Conservation (phyloP, 2,113 vertebrate genomes). For the Reinhardtius hippoglossoides region DNA sequence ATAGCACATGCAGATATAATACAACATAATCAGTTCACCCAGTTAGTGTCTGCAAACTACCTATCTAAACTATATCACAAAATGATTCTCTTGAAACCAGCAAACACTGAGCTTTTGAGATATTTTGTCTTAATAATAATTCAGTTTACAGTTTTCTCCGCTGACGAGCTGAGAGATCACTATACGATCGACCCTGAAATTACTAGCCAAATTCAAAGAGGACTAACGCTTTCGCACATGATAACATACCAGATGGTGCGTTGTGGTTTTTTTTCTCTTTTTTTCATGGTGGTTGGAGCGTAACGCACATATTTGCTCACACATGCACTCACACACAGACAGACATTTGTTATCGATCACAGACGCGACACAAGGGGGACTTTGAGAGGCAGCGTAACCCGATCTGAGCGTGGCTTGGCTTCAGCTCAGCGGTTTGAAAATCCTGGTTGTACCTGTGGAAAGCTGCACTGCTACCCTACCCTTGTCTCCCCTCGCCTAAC, state of each 20-base stretch:
- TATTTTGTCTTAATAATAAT: slow-evolving; percentile 79
- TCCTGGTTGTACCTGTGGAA: slow-evolving; percentile 8
- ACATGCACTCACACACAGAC: slow-evolving; percentile 37
- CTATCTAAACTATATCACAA: slow-evolving; percentile 87
- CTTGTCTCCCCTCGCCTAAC: not conserved
- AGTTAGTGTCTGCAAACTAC: slow-evolving; percentile 86
- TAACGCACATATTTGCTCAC: slow-evolving; percentile 34
- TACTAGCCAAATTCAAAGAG: slow-evolving; percentile 73
- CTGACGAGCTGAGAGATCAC: slow-evolving; percentile 73
- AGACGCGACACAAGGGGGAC: slow-evolving; percentile 1
- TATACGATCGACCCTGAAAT: slow-evolving; percentile 76
- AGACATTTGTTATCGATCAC: slow-evolving; percentile 25
- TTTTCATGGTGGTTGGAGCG: slow-evolving; percentile 30
- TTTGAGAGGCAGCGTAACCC: not conserved
- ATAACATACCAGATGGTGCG: slow-evolving; percentile 79
- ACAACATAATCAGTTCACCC: slow-evolving; percentile 85
- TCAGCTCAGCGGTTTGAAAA: slow-evolving; percentile 9
- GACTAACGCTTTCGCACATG: slow-evolving; percentile 69
- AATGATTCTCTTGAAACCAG: slow-evolving; percentile 81
- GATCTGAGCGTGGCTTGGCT: not conserved
- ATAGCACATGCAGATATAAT: slow-evolving; percentile 81
- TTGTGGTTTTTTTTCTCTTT: slow-evolving; percentile 5
- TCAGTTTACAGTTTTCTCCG: slow-evolving; percentile 79
- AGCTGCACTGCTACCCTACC: slow-evolving; percentile 1
- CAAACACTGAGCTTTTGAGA: slow-evolving; percentile 82